A percentile compares a stretch with the other conserved stretches of the same genome.
These are phyloP conservation scores for Entosphenus tridentatus DNA, from an alignment of 2,113 vertebrate genomes.

Conservation along the genomic window DNA sequence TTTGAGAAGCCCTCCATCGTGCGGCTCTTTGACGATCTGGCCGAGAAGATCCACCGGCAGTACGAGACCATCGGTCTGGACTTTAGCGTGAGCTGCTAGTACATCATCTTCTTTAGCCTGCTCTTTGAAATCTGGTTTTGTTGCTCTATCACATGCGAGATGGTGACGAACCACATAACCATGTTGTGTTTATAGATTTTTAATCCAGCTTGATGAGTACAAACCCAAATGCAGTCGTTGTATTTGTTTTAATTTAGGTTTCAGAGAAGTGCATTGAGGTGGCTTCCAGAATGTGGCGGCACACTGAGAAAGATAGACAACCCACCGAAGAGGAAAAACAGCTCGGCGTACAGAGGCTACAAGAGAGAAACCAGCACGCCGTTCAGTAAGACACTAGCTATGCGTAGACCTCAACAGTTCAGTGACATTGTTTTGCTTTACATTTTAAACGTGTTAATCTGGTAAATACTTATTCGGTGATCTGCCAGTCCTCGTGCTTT, in stretches of 20 bases:
- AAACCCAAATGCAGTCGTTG: background rate
- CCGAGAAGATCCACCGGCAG: constrained; percentile 82
- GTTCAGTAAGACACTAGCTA: background rate
- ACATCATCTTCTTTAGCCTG: no score
- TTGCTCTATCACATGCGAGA: no score
- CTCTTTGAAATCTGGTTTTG: no score
- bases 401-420: no score
- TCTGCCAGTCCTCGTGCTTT: no score
- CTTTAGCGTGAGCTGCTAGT: constrained; percentile 41
- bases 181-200: background rate
- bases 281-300: no score
- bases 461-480: no score
- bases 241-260: background rate
- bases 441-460: no score
- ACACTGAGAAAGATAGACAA: background rate
- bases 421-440: no score
- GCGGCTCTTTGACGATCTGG: constrained; percentile 76
- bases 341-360: background rate
- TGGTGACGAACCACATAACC: no score
- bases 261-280: no score
- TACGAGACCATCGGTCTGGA: constrained; percentile 80
- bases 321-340: constrained; percentile 1
- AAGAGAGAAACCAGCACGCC: background rate
- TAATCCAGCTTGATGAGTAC: background rate
- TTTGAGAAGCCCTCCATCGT: constrained; percentile 87